Evolutionary conservation across 1,140 invertebrate genomes (phyloP).

Genomic region (Hydropsyche tenuis): DNA sequence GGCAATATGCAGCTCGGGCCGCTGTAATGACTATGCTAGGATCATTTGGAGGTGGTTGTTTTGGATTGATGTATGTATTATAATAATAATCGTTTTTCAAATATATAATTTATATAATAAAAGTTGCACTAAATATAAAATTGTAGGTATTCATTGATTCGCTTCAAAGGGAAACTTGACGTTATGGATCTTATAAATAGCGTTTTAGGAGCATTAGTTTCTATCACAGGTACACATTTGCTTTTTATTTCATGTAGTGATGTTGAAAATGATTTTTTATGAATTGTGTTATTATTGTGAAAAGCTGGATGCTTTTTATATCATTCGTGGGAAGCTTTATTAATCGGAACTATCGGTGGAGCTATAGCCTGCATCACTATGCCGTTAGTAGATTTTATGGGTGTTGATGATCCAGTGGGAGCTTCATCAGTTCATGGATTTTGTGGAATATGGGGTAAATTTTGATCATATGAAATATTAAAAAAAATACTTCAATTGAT

Average conservation of each 20-base stretch:
- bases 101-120: neutral
- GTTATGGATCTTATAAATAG: conserved; percentile 90
- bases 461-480: neutral
- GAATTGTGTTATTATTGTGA: conserved; percentile 49
- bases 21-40: conserved; percentile 89
- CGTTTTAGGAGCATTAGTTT: conserved; percentile 84
- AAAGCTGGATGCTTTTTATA: conserved; percentile 91
- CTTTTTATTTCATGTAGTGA: neutral
- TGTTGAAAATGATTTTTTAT: conserved; percentile 18
- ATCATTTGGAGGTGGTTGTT: conserved; percentile 85
- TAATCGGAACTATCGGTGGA: conserved; percentile 83
- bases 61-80: conserved; percentile 67
- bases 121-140: neutral
- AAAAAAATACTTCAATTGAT: neutral
- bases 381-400: conserved; percentile 76
- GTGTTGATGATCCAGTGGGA: conserved; percentile 91
- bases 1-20: conserved; percentile 87
- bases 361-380: conserved; percentile 73
- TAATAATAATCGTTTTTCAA: neutral
- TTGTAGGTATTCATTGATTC: conserved; percentile 67
- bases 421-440: conserved; percentile 87
- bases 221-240: conserved; percentile 74
- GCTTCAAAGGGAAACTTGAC: conserved; percentile 76
- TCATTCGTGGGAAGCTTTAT: conserved; percentile 81
- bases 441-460: conserved; percentile 70